These are phyloP conservation scores for Drosophila pseudoananassae DNA, from an alignment of 1,140 invertebrate genomes.

Conservation along the genomic window DNA sequence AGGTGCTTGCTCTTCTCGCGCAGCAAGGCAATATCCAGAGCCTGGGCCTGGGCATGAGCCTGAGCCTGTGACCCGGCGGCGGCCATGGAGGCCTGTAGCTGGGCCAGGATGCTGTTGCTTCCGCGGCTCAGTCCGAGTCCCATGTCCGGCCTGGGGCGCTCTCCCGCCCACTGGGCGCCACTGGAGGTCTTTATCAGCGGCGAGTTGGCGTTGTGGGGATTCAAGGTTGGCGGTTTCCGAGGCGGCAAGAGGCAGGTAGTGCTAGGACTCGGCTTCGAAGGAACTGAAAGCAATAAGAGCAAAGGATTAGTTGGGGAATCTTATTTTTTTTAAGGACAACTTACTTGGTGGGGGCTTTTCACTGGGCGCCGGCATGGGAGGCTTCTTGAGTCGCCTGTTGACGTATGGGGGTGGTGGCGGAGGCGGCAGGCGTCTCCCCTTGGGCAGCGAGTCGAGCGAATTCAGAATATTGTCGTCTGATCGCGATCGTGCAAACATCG, in stretches of 20 bases:
- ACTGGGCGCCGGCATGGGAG: constrained; percentile 77
- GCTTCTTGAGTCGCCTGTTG: constrained; percentile 75
- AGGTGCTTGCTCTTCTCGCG: constrained; percentile 94
- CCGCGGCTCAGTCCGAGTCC: constrained; percentile 48
- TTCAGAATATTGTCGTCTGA: constrained; percentile 92
- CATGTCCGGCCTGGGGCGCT: constrained; percentile 68
- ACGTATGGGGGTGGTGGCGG: constrained; percentile 86
- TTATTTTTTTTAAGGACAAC: constrained; percentile 8
- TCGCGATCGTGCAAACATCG: constrained; percentile 88
- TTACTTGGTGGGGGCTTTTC: constrained; percentile 83
- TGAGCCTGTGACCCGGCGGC: constrained; percentile 18
- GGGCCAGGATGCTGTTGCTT: constrained; percentile 74
- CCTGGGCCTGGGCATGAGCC: constrained; percentile 44
- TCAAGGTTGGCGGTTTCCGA: constrained; percentile 68
- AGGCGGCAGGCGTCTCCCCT: constrained; percentile 89
- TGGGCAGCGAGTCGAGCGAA: constrained; percentile 87
- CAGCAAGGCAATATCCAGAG: constrained; percentile 91
- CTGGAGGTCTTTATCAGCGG: constrained; percentile 78
- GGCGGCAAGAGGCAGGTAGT: constrained; percentile 60
- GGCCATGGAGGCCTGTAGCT: constrained; percentile 73
- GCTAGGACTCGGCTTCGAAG: constrained; percentile 62
- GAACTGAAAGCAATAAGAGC: constrained; percentile 49
- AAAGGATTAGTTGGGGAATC: background rate
- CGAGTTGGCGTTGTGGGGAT: constrained; percentile 66
- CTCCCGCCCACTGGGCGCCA: constrained; percentile 78